Base-by-base conservation (phyloP, 1,140 invertebrate species). In the Ips nitidus region DNA sequence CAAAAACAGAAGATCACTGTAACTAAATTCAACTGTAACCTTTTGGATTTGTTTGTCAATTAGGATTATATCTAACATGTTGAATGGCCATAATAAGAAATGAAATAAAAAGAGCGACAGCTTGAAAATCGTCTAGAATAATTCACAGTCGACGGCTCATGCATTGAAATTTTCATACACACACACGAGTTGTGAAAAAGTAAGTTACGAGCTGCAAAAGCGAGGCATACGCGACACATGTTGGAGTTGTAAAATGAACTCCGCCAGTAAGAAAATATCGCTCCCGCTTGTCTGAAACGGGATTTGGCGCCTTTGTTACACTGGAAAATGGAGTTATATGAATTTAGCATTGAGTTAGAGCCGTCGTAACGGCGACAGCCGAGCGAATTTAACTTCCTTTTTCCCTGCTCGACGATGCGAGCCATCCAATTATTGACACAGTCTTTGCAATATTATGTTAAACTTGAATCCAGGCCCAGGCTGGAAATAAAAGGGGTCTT, bases 221-320 rank as follows among this genome's bases (percentile, higher is more conserved):
- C 53, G 52, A 8, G 22, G 22, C 22, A 66, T 42, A 58, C 36
- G 64, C 64, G 64, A 66, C 64, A 66, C 52, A 66, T 66, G 64
- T 66, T 66, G 64, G 43, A 66, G 64, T 66, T 66, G 64, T 66
- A 66, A 66, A 66, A 66, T 66, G 64, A 66, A 66, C 64, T 57
- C 43, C 42, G 7, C 40, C 52, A 8, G 38, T 47, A 66, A 39
- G 64, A 66, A 66, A 66, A 58, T 66, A 66, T 58, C 43, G 64
- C 62, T 37, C 38, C 38, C 40, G 41, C 47, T 65, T 65, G 52
- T 42, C 41, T 65, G 22, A 56, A 55, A 65, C 43, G 45, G 40
- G 45, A 62, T 62, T 52, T 62, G 38, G 6, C 22, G 58, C 58
- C 39, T 60, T 60, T 60, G 43, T 58, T 62, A 52, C 60, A 62